A percentile compares a stretch with the other conserved stretches of the same genome.
phyloP scores from a whole-genome alignment of 2,888 invertebrate genomes.

The Plagodis dolabraria region DNA sequence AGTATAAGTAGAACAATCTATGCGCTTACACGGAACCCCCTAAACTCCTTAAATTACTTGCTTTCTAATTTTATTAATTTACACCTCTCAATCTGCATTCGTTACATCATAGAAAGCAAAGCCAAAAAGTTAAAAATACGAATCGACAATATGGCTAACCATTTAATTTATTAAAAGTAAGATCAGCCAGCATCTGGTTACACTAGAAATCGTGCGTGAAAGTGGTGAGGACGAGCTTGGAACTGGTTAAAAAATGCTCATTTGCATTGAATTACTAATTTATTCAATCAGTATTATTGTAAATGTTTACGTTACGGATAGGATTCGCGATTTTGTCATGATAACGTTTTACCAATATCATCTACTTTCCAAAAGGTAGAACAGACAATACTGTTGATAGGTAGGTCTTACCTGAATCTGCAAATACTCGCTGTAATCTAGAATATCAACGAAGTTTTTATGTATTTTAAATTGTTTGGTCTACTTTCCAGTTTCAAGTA shows the following conservation, averaged over 20 bases:
- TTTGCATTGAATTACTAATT: slow-evolving; percentile 62
- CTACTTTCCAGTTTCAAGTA: slow-evolving; percentile 35
- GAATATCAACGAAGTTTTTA: slow-evolving; percentile 8
- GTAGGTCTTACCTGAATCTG: too few relatives aligned
- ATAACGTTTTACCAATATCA: slow-evolving; percentile 5
- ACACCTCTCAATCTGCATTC: slow-evolving; percentile 23
- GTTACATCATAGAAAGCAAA: slow-evolving; percentile 32
- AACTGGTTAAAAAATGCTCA: slow-evolving; percentile 68
- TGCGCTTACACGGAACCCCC: slow-evolving; percentile 33
- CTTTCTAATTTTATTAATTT: slow-evolving; percentile 45
- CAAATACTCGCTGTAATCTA: neutral
- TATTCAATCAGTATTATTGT: slow-evolving; percentile 46
- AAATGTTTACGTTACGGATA: slow-evolving; percentile 37
- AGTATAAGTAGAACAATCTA: slow-evolving; percentile 65
- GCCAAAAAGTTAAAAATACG: slow-evolving; percentile 23
- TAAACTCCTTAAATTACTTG: slow-evolving; percentile 26
- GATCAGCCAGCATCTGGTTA: slow-evolving; percentile 52
- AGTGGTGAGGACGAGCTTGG: slow-evolving; percentile 62
- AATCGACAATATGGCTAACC: slow-evolving; percentile 23
- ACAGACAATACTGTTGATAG: slow-evolving; percentile 1
- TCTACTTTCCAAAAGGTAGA: neutral
- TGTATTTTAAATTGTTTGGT: slow-evolving; percentile 27
- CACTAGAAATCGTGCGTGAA: slow-evolving; percentile 74
- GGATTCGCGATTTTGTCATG: slow-evolving; percentile 34
- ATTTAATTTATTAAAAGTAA: slow-evolving; percentile 53